Conservation (phyloP, 1,140 invertebrate species). For the Pissodes strobi region DNA sequence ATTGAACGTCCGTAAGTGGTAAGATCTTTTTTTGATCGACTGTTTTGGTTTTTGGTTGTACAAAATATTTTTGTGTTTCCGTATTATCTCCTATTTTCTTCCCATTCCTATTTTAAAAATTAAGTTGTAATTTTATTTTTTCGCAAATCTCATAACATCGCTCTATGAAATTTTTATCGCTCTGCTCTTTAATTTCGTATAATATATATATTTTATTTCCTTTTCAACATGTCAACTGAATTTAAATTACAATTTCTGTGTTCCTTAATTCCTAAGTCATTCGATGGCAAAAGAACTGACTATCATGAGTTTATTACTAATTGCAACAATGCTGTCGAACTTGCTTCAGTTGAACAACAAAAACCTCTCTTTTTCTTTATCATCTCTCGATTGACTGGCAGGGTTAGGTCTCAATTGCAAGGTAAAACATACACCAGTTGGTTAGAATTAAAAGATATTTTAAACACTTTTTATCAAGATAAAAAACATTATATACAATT, state of each 20-base stretch:
- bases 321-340: constrained; percentile 18
- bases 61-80: background rate
- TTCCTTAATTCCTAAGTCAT: constrained; percentile 6
- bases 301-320: constrained; percentile 29
- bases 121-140: background rate
- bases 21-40: background rate
- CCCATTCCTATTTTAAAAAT: background rate
- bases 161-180: too few relatives aligned
- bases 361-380: constrained; percentile 20
- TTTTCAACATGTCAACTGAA: background rate
- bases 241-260: constrained; percentile 1
- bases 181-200: too few relatives aligned
- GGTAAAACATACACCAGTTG: constrained; percentile 8
- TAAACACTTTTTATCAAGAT: constrained; percentile 16
- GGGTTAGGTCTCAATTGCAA: constrained; percentile 26
- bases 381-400: constrained; percentile 17
- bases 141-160: too few relatives aligned
- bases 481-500: too few relatives aligned
- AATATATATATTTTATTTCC: background rate
- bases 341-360: constrained; percentile 10
- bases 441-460: constrained; percentile 19
- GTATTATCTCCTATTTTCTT: background rate
- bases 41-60: background rate
- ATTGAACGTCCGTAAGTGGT: background rate
- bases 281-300: constrained; percentile 22